A percentile compares a stretch with the other conserved stretches of the same genome.
phyloP scores from a whole-genome alignment of 2,113 vertebrate genomes.

The Hylia prasina region DNA sequence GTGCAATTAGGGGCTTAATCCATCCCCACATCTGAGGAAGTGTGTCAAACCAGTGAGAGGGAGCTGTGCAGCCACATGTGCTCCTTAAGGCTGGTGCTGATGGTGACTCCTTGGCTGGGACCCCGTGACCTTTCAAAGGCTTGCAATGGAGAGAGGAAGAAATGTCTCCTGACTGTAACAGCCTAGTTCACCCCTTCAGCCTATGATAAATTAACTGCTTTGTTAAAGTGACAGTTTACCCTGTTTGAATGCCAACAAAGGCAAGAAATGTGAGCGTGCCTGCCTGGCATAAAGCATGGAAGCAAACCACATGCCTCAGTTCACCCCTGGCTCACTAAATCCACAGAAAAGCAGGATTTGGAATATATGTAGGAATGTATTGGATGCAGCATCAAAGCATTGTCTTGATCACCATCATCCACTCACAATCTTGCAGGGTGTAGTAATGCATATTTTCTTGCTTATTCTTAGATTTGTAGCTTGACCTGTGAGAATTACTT shows the following conservation, averaged over 20 bases:
- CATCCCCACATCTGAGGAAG: not conserved
- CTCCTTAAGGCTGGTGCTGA: not conserved
- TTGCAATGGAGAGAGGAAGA: not conserved
- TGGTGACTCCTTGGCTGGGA: not conserved
- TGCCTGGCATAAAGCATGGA: not conserved
- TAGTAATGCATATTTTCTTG: slow-evolving; percentile 51
- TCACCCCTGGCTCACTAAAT: not conserved
- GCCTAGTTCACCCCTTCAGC: not conserved
- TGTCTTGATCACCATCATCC: not conserved
- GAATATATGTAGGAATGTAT: not conserved
- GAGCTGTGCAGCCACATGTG: not conserved
- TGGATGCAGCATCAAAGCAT: slow-evolving; percentile 31
- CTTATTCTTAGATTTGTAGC: slow-evolving; percentile 36
- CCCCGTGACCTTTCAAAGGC: not conserved
- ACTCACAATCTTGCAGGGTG: slow-evolving; percentile 31
- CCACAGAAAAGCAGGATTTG: not conserved
- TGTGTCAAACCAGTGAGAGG: not conserved
- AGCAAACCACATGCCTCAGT: not conserved
- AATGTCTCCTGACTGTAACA: not conserved
- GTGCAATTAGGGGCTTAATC: not conserved
- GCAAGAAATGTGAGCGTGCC: not conserved
- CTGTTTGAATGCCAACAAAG: not conserved
- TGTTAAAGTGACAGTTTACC: not conserved
- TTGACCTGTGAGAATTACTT: slow-evolving; percentile 13
- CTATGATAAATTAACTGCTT: not conserved